A percentile compares a stretch with the other conserved stretches of the same genome.
These are phyloP conservation scores for Tupaia chinensis DNA, from an alignment of 2,113 vertebrate species.

Conservation along the genomic window DNA sequence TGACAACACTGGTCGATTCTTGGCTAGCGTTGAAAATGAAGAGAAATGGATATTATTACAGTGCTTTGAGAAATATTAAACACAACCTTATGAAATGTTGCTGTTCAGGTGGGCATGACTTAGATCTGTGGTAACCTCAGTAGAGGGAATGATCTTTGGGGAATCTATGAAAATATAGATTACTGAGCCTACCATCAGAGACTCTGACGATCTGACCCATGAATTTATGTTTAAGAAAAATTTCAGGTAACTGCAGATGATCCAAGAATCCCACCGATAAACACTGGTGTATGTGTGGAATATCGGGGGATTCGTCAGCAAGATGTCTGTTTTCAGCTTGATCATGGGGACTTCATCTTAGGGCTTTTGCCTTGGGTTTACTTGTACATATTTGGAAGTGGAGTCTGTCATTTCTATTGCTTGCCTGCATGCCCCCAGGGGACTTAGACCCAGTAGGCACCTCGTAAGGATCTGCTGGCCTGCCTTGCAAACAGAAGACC, in stretches of 20 bases:
- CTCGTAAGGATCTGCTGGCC: background rate
- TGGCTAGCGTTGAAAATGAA: background rate
- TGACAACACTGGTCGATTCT: background rate
- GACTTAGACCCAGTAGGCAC: background rate
- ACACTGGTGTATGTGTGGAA: background rate
- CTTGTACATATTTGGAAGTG: slow-evolving; percentile 2
- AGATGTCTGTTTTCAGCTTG: background rate
- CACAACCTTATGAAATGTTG: background rate
- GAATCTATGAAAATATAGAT: background rate
- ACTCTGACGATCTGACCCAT: background rate
- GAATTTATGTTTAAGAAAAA: background rate
- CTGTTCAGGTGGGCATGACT: background rate
- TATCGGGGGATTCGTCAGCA: background rate
- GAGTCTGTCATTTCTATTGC: background rate
- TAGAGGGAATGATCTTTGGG: background rate
- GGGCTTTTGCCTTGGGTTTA: background rate
- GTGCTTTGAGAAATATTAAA: background rate
- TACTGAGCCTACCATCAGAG: background rate
- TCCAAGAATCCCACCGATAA: background rate
- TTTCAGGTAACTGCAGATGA: background rate
- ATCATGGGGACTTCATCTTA: background rate
- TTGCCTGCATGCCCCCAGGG: background rate
- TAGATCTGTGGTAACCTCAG: background rate
- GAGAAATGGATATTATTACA: background rate
- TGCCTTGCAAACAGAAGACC: background rate